Conservation (phyloP, 2,888 invertebrate genomes). For the Steinernema hermaphroditum region DNA sequence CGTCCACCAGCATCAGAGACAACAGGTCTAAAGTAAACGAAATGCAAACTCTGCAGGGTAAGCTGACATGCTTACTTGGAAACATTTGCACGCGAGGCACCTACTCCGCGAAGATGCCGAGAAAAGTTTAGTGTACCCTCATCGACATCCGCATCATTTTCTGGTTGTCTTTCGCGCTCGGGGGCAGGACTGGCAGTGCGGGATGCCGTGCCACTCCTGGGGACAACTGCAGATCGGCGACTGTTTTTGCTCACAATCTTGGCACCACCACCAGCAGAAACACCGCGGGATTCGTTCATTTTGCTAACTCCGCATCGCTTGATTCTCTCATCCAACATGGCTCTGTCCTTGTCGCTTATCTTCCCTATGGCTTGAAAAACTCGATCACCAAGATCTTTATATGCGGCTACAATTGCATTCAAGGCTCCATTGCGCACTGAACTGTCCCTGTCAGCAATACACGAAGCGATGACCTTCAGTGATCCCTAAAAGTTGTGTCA, state of each 20-base stretch:
- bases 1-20: background rate
- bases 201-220: background rate
- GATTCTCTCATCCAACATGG: slow-evolving; percentile 90
- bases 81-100: background rate
- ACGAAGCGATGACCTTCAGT: slow-evolving; percentile 85
- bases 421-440: slow-evolving; percentile 91
- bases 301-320: slow-evolving; percentile 75
- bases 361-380: slow-evolving; percentile 77
- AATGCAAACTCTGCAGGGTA: too few species aligned
- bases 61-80: background rate
- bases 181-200: background rate
- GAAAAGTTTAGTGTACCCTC: slow-evolving; percentile 5
- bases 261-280: background rate
- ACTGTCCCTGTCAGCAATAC: slow-evolving; percentile 93
- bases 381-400: slow-evolving; percentile 85
- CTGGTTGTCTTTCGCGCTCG: slow-evolving; percentile 3
- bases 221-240: background rate
- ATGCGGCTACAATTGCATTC: slow-evolving; percentile 87
- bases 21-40: background rate
- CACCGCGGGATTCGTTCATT: background rate
- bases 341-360: slow-evolving; percentile 85
- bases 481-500: slow-evolving; percentile 70
- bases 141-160: background rate
- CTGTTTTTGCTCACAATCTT: background rate
- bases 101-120: background rate